Conservation (phyloP, 2,113 vertebrate species). For the Dasyurus viverrinus region DNA sequence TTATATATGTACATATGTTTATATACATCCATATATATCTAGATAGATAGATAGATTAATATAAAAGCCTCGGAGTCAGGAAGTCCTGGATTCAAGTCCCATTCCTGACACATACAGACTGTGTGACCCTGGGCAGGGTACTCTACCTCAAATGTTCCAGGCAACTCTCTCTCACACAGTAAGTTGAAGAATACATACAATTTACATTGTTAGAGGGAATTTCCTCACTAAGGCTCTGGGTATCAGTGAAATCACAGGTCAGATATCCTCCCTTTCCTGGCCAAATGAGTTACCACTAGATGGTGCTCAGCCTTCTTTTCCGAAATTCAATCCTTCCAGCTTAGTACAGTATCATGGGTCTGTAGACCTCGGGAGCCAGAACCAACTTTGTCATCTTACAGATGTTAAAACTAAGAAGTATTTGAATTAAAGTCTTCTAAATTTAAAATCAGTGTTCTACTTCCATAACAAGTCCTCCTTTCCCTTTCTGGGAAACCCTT, state of each 20-base stretch:
- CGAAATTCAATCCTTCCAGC: neutral
- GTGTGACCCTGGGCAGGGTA: neutral
- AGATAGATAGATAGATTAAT: no score
- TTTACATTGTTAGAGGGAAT: neutral
- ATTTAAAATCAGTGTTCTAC: neutral
- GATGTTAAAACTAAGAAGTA: neutral
- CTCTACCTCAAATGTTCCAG: neutral
- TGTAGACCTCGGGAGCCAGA: neutral
- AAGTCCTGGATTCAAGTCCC: neutral
- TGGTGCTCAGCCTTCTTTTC: slow-evolving; percentile 44
- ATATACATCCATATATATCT: no score
- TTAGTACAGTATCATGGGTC: neutral
- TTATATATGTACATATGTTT: neutral
- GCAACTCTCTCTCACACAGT: neutral
- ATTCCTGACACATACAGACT: neutral
- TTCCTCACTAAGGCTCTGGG: neutral
- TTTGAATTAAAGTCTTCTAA: neutral
- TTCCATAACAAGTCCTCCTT: neutral
- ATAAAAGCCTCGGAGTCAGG: neutral
- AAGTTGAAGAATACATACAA: neutral
- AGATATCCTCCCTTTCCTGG: neutral
- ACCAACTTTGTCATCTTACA: neutral
- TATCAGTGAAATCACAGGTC: neutral
- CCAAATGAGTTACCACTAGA: slow-evolving; percentile 54
- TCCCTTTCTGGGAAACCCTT: neutral